These are phyloP conservation scores for Odontomyia ornata DNA, from an alignment of 2,888 invertebrate species.

Conservation along the genomic window DNA sequence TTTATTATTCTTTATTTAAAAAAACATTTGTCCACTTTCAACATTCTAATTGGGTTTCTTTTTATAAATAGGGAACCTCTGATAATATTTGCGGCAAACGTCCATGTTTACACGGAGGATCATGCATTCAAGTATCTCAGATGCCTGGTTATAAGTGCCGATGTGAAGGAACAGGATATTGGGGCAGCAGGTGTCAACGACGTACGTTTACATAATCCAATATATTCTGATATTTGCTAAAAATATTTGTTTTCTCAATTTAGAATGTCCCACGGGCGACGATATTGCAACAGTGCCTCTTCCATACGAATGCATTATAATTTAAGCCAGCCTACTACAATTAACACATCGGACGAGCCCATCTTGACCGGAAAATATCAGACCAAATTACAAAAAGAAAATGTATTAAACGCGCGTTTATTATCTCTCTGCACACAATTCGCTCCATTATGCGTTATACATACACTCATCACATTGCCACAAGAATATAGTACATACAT, in stretches of 20 bases:
- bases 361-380: slow-evolving; percentile 20
- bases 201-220: slow-evolving; percentile 32
- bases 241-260: not conserved
- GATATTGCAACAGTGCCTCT: slow-evolving; percentile 43
- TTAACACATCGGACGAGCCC: not conserved
- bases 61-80: slow-evolving; percentile 60
- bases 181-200: slow-evolving; percentile 52
- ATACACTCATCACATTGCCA: slow-evolving; percentile 7
- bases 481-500: not conserved
- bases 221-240: too few species aligned
- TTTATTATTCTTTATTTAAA: too few species aligned
- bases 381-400: not conserved
- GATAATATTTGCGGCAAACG: slow-evolving; percentile 69
- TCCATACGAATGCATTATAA: slow-evolving; percentile 51
- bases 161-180: slow-evolving; percentile 72
- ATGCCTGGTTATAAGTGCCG: slow-evolving; percentile 70
- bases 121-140: slow-evolving; percentile 70
- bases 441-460: slow-evolving; percentile 13
- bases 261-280: slow-evolving; percentile 49
- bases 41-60: too few species aligned
- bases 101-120: slow-evolving; percentile 71
- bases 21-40: too few species aligned
- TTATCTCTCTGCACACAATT: slow-evolving; percentile 34
- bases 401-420: slow-evolving; percentile 4
- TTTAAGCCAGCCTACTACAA: slow-evolving; percentile 42